These are phyloP conservation scores for Dendrolimus pini DNA, from an alignment of 2,888 invertebrate species.

Conservation along the genomic window DNA sequence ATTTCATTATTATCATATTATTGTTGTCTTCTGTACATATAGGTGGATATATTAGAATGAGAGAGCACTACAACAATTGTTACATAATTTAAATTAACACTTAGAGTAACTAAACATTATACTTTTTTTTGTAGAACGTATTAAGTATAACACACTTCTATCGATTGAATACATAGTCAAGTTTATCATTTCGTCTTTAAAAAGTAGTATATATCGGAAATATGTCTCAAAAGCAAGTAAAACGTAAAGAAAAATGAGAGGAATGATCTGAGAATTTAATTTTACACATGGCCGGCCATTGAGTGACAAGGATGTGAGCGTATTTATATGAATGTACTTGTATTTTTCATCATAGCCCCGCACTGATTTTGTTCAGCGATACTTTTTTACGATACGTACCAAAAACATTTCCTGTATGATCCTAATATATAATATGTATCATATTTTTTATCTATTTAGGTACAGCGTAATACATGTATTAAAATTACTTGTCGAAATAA, in stretches of 20 bases:
- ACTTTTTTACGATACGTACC: neutral
- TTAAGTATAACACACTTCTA: neutral
- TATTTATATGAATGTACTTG: neutral
- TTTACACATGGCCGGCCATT: constrained; percentile 43
- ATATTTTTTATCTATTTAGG: too few relatives aligned
- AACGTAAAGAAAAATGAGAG: constrained; percentile 19
- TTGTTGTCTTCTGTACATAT: too few relatives aligned
- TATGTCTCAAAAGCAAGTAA: constrained; percentile 21
- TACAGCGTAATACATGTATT: too few relatives aligned
- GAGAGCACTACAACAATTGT: too few relatives aligned
- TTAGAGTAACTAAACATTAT: too few relatives aligned
- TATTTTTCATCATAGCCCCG: constrained; percentile 8
- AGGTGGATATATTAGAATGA: too few relatives aligned
- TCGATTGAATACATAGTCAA: neutral
- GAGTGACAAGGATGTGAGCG: constrained; percentile 33
- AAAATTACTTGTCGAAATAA: too few relatives aligned
- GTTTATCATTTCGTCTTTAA: neutral
- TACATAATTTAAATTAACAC: too few relatives aligned
- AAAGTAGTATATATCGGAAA: constrained; percentile 5
- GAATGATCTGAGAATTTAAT: constrained; percentile 46
- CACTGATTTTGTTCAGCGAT: constrained; percentile 14
- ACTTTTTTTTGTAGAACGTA: too few relatives aligned
- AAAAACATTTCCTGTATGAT: too few relatives aligned
- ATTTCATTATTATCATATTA: too few relatives aligned
- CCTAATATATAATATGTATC: too few relatives aligned